Evolutionary conservation across 2,113 vertebrate genomes (phyloP).

Genomic region (Lathamus discolor): DNA sequence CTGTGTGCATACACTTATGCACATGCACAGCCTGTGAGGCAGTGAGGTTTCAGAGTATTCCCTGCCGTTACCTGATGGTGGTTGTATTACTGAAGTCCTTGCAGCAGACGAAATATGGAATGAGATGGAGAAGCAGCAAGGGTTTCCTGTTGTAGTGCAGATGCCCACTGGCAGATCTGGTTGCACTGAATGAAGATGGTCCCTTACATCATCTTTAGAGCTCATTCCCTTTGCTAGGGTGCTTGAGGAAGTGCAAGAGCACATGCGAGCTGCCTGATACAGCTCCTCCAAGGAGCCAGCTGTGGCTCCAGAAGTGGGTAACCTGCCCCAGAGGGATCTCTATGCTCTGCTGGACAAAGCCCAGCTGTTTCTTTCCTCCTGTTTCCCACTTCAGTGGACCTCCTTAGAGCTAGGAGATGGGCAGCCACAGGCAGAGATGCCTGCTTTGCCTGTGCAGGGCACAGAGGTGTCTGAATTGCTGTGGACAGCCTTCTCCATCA

Average conservation of each 20-base stretch:
- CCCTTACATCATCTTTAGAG: neutral
- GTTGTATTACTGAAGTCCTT: neutral
- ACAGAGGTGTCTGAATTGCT: rapidly evolving
- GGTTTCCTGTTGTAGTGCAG: neutral
- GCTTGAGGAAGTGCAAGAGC: neutral
- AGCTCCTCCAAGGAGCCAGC: neutral
- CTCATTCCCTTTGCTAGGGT: neutral
- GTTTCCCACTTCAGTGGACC: neutral
- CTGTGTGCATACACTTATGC: neutral
- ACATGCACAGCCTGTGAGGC: neutral
- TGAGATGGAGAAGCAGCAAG: neutral
- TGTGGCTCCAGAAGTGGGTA: neutral
- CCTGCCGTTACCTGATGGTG: neutral
- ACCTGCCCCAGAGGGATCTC: neutral
- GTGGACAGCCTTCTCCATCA: neutral
- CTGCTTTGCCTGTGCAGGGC: too few relatives aligned
- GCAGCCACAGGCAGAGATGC: neutral
- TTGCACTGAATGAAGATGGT: neutral
- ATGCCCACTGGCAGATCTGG: neutral
- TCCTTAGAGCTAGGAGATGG: neutral
- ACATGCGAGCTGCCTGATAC: neutral
- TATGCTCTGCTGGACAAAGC: neutral
- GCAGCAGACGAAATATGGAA: neutral
- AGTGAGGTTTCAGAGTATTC: neutral
- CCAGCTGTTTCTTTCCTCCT: rapidly evolving